Base-by-base conservation (phyloP, 2,113 vertebrate species). In the Chloebia gouldiae region DNA sequence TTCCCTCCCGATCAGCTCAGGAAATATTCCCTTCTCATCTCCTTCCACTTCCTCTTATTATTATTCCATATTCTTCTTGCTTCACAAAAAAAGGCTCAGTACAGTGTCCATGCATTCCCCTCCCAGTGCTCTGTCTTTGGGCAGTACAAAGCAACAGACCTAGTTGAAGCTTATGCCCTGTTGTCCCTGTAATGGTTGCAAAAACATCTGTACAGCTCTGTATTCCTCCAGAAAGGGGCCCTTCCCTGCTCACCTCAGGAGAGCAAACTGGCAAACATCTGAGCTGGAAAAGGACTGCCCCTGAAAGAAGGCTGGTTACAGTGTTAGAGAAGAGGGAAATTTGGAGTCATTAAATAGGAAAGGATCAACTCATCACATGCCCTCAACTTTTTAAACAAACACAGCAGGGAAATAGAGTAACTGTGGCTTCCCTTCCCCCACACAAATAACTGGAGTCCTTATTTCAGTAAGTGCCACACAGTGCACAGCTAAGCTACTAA, bases 301-400 rank as follows among this genome's bases (percentile, higher is more conserved):
- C 35, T 64, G 31, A 40, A 60, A 94, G 22, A 30, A 35, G 27
- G 8, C 73, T 49, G 31, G 65, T 92, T 92, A 60, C 59, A n/a
- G 40, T 42, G 66, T 89, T 63, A 68, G 50, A 54, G 35, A 40
- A 93, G 81, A 87, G 70, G 65, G 60, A 77, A 95, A 96, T 93
- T 95, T 60, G 40, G 71, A 81, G 72, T 94, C 92, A 71, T 96
- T 97, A 96, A 96, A 73, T 77, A 85, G 66, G 66, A 88, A 50
- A 78, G 56, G 64, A 83, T 79, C 45, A 57, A 85, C 73, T 90
- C 85, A 50, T 93, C 86, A 68, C 6, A 22, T 79, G 69, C 85
- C 18, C n/a, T 68, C 35, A 57, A 80, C 47, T 59, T 81, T 63
- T 88, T 44, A 90, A 92, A 66, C 70, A 93, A 92, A 92, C 80